phyloP scores from a whole-genome alignment of 2,888 invertebrate genomes.

The Megaustenia siamemsis region DNA sequence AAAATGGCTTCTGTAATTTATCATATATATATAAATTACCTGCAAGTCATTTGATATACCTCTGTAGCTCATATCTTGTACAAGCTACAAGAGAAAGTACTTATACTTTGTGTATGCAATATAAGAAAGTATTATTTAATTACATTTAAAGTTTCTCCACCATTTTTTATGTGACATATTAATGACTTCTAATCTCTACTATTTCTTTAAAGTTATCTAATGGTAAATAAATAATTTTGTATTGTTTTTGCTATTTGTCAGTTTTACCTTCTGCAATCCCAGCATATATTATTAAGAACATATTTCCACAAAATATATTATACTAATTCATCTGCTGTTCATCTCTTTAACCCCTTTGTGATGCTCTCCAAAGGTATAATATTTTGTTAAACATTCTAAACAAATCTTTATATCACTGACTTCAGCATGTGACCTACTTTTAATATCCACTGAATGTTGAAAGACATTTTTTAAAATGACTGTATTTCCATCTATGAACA shows the following conservation, averaged over 20 bases:
- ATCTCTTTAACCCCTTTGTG: too few relatives aligned
- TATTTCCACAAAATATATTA: too few relatives aligned
- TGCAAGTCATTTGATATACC: neutral
- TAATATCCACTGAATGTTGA: too few relatives aligned
- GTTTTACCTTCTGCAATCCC: neutral
- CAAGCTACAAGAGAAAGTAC: neutral
- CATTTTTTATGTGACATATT: neutral
- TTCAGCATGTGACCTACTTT: too few relatives aligned
- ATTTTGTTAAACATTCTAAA: too few relatives aligned
- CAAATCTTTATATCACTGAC: too few relatives aligned
- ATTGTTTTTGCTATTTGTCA: neutral
- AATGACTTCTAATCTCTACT: neutral
- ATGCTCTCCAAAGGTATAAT: too few relatives aligned
- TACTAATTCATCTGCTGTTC: too few relatives aligned
- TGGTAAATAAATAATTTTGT: neutral
- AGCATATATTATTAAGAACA: too few relatives aligned
- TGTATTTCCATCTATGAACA: too few relatives aligned
- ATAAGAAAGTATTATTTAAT: neutral
- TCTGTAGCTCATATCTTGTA: neutral
- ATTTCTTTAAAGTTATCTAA: neutral
- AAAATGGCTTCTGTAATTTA: neutral
- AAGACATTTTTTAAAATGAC: too few relatives aligned
- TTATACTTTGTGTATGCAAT: neutral
- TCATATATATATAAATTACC: neutral
- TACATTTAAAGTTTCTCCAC: neutral